Evolutionary conservation across 2,888 invertebrate genomes (phyloP), one percentile per base, ranked within the genome.

Genomic region (Heliconius aoede): DNA sequence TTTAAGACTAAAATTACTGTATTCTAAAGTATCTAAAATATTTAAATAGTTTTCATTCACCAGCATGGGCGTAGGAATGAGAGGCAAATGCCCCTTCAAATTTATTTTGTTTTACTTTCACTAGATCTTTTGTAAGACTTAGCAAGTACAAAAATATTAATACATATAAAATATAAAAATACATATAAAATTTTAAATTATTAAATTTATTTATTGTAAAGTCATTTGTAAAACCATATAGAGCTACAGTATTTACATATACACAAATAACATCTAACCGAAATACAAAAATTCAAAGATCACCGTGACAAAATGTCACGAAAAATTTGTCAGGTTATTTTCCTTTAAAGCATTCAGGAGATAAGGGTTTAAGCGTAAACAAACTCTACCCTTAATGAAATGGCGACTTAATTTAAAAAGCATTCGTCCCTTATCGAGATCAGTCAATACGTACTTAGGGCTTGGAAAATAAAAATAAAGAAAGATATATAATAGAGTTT

Each of bases 401-500:
- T 82, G 79, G 78, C 73, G 76, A 77, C 80, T 81, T 80, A 80
- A 78, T 82, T 80, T 80, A 79, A 82, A 74, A 83, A 81, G 77
- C 78, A 76, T 78, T 74, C 72, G 76, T 68, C 71, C 76, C 73
- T 81, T 78, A 79, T 77, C 73, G 71, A 77, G 73, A 79, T 73
- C 79, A 73, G 61, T 76, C 76, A 75, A 79, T 80, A 77, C 78
- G 60, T 73, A 80, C 81, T 80, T 80, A 79, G 74, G 76, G 78
- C 80, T 80, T 79, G 74, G 74, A 80, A 80, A 81, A 82, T 82
- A 81, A 82, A 84, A 81, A 82, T 78, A 80, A 79, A 80, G 80
- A 80, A 79, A 77, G 76, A 75, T 71, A 80, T 60, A 79, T 78
- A 82, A 75, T 82, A 74, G 81, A 85, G 84, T 86, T 85, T 85